Evolutionary conservation across 30 jellyfish, hydroid and myxozoan genomes (phyloP).

Genomic region (Turritopsis rubra): DNA sequence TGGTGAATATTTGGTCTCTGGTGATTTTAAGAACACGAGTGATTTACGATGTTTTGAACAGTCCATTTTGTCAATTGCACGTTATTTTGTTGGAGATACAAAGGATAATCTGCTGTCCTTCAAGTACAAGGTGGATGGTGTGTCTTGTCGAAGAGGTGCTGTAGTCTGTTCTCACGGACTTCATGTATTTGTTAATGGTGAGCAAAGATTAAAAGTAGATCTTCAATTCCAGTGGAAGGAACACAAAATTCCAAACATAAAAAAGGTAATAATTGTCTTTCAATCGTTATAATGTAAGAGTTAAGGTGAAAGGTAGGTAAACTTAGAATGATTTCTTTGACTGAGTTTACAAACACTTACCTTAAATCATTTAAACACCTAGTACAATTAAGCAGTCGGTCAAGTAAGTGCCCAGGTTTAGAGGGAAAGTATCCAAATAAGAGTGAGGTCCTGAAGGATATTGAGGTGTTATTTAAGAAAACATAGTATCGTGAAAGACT

Average conservation of each 20-base stretch:
- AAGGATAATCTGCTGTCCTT: slow-evolving; percentile 58
- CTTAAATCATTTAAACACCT: too few species aligned
- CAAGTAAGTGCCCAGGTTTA: too few species aligned
- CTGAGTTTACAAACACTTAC: too few species aligned
- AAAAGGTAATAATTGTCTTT: background rate
- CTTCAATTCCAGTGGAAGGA: slow-evolving; percentile 75
- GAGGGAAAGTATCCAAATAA: too few species aligned
- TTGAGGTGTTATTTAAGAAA: too few species aligned
- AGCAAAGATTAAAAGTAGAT: slow-evolving; percentile 52
- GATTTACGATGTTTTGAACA: slow-evolving; percentile 60
- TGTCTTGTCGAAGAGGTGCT: slow-evolving; percentile 51
- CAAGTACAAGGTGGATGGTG: slow-evolving; percentile 85
- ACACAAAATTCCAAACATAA: slow-evolving; percentile 4
- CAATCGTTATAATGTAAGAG: background rate
- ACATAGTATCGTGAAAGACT: too few species aligned
- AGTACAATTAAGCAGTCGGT: too few species aligned
- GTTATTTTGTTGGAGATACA: slow-evolving; percentile 14
- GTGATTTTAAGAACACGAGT: slow-evolving; percentile 47
- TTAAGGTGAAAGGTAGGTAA: too few species aligned
- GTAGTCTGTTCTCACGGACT: slow-evolving; percentile 65
- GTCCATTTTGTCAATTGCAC: slow-evolving; percentile 42
- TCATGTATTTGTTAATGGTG: slow-evolving; percentile 58
- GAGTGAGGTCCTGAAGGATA: too few species aligned
- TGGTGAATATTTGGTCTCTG: slow-evolving; percentile 68
- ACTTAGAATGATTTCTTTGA: too few species aligned